Conservation (phyloP, 2,113 vertebrate species). For the Quiscalus mexicanus region DNA sequence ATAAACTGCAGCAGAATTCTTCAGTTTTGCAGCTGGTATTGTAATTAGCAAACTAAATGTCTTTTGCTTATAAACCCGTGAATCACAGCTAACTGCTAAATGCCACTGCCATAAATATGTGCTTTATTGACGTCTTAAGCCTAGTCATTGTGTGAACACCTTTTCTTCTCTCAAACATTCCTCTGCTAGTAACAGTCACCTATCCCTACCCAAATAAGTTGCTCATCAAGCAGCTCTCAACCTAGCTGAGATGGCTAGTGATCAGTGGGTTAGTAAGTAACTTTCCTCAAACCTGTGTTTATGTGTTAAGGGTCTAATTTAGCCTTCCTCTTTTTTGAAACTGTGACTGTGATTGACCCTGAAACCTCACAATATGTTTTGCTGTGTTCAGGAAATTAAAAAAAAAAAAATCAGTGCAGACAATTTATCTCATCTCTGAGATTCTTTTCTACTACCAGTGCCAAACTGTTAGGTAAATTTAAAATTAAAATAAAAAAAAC, state of each 20-base stretch:
- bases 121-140: background rate
- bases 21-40: conserved; percentile 4
- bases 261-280: background rate
- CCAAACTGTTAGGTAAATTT: background rate
- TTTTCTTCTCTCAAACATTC: background rate
- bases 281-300: background rate
- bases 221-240: background rate
- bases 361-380: background rate
- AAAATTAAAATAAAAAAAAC: rapidly evolving
- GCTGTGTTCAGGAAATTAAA: background rate
- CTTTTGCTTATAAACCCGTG: background rate
- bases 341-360: background rate
- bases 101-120: background rate
- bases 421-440: background rate
- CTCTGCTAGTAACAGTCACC: background rate
- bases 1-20: conserved; percentile 27
- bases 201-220: background rate
- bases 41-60: conserved; percentile 20
- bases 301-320: background rate
- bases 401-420: background rate
- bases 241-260: background rate
- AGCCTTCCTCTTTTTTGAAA: background rate
- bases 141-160: background rate
- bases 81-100: conserved; percentile 10
- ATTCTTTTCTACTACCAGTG: background rate